Evolutionary conservation across 2,888 invertebrate genomes (phyloP), one percentile per base, ranked within the genome.

Genomic region (Teinopalpus imperialis): DNA sequence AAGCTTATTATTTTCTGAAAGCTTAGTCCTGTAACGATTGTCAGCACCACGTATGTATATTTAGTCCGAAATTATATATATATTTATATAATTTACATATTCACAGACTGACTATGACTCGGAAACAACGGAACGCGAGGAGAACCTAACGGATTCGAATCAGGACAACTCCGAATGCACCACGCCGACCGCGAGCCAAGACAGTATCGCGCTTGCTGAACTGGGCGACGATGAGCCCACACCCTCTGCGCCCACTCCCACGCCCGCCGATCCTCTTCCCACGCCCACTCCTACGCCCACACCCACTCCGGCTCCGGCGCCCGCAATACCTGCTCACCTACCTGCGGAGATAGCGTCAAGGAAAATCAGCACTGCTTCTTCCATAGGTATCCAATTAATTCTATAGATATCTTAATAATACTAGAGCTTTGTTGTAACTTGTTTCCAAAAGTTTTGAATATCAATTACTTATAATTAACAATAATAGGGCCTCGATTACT

Each of bases 91-190:
- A 2, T 16, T 8, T 4, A 1, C 5, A 8, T 16, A 3, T 16
- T 14, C 7, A 1, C 67, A 89, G 88, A 87, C 79, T 61, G 89
- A 89, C 56, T 89, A 89, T 72, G 89, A 89, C 62, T 86, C 86
- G 0, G 89, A 89, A 49, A 88, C 86, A 43, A 86, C 89, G 5
- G 89, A 89, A 57, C 86, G 89, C 44, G 89, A 89, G 44, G 89
- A 89, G 64, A 88, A 87, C 63, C 68, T 89, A 0, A 89, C 89
- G 10, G 89, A 89, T 56, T 89, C 89, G 6, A 88, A 87, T 65
- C 89, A 89, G 68, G 89, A 89, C 66, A 87, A 89, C 73, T 88
- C 88, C 0, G 89, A 88, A 64, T 89, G 89, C 67, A 89, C 89
- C n/a, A 89, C 89, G 24, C 89, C 89, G 13, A 89, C 88, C 6